phyloP scores from a whole-genome alignment of 1,140 invertebrate genomes.

The Helicoverpa zea region DNA sequence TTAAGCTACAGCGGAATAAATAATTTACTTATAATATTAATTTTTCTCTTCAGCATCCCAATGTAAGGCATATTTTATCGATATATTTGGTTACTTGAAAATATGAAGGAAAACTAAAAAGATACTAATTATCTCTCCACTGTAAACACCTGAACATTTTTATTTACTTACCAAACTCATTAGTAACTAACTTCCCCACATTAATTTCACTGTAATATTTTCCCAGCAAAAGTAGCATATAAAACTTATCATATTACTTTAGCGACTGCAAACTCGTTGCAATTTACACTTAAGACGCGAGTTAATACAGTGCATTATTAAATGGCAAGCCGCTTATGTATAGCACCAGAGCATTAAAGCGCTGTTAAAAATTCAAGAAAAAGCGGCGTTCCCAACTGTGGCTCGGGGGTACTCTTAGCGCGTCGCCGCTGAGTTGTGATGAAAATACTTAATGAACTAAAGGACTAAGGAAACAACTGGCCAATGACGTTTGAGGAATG shows the following conservation, averaged over 20 bases:
- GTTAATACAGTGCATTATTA: slow-evolving; percentile 44
- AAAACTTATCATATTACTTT: slow-evolving; percentile 30
- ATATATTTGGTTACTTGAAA: too few species aligned
- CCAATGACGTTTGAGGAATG: slow-evolving; percentile 48
- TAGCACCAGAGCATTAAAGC: slow-evolving; percentile 47
- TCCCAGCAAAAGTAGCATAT: background rate
- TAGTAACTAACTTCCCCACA: background rate
- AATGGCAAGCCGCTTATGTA: slow-evolving; percentile 39
- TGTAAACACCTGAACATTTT: background rate
- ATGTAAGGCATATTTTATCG: too few species aligned
- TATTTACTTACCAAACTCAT: background rate
- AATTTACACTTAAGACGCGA: slow-evolving; percentile 41
- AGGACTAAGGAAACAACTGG: slow-evolving; percentile 38
- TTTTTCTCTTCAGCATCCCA: too few species aligned
- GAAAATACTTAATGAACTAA: slow-evolving; percentile 57
- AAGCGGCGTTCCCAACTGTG: slow-evolving; percentile 53
- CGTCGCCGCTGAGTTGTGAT: slow-evolving; percentile 45
- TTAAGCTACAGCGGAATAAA: background rate
- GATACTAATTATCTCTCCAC: background rate
- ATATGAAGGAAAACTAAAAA: background rate
- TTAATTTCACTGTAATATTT: slow-evolving; percentile 3
- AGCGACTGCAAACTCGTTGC: background rate
- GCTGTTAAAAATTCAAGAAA: slow-evolving; percentile 58
- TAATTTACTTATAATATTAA: background rate
- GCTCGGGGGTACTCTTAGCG: slow-evolving; percentile 52